Base-by-base conservation (phyloP, 2,888 invertebrate genomes). In the Ctena decussata region DNA sequence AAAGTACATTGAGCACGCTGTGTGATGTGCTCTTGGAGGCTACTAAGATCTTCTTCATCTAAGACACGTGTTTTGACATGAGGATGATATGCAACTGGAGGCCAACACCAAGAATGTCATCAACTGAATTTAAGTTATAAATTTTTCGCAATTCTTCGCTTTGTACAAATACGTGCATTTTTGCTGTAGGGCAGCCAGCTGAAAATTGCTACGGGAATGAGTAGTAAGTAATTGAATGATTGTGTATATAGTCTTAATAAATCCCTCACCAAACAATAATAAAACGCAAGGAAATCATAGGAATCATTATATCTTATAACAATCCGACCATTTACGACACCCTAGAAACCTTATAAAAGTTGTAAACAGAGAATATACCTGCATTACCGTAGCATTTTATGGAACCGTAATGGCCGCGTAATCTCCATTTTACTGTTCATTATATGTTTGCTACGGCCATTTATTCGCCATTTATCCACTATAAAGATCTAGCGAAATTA, bases 391-490 rank as follows among this genome's bases (percentile, higher is more conserved):
- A 79, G 35, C 46, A 79, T 83, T 83, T 78, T 83, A 79, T 57
- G 44, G 70, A 57, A 57, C 39, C 24, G 73, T 75, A 79, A 57
- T 69, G 32, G 39, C 70, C 32, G 39, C 53, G 74, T 74, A 75
- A 83, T 83, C 60, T 53, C 39, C 41, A 44, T 78, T 83, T 83
- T 83, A 83, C 53, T 30, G 30, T 75, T 44, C 71, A 35, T 65
- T 65, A 65, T 65, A 65, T 65, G 65, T 65, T 65, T 65, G 65
- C 18, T 65, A 65, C 35, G 65, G 21, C 65, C 32, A 65, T 65
- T 65, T 65, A 65, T 65, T 35, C 65, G 21, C 65, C 32, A 65
- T 65, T 65, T 65, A 65, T 65, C 65, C 65, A 35, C 65, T 65
- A 65, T 65, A 65, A 65, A 65, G 65, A 65, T 65, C 65, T 30